Evolutionary conservation across 2,888 invertebrate genomes (phyloP), one percentile per base, ranked within the genome.

Genomic region (Stenchaetothrips biformis): DNA sequence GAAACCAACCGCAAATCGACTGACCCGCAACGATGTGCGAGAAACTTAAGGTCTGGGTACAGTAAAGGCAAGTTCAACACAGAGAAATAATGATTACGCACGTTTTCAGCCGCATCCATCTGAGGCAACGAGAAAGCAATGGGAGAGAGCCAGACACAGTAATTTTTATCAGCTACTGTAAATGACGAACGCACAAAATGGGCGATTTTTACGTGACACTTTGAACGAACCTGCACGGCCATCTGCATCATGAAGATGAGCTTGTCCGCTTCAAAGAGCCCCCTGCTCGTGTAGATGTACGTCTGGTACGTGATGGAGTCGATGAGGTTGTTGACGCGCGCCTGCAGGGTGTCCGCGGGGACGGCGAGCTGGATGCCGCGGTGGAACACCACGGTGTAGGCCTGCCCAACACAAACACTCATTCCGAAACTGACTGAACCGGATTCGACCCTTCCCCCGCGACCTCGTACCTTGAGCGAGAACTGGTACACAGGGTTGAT

Each of bases 401-500:
- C 96, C 89, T 89, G 82, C 16, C 79, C 82, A 79, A 80, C 77
- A 27, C 47, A 25, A 78, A 16, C 77, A 11, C 16, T 8, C 0
- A 21, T 16, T 18, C 59, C 59, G 18, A 13, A 37, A 2, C 37
- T 2, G 4, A 37, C 2, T 37, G 37, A 37, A 37, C 4, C 37
- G 59, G 13, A 59, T 18, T 53, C 53, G 53, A n/a, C n/a, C n/a
- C n/a, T n/a, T n/a, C 53, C 16, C 13, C 59, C 18, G 59, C 59
- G 13, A 9, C 59, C 13, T 53, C 53, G 53, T 82, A 89, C 89
- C 87, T 97, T 97, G 81, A 98, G 88, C 0, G 97, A 97, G 88
- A 98, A 98, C 87, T 97, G 97, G 87, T 98, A 98, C 86, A 98
- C 95, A 78, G 95, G 95, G 87, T 97, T 96, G 84, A 98, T 96